phyloP scores from a whole-genome alignment of 2,888 invertebrate genomes.

The Acleris laterana region DNA sequence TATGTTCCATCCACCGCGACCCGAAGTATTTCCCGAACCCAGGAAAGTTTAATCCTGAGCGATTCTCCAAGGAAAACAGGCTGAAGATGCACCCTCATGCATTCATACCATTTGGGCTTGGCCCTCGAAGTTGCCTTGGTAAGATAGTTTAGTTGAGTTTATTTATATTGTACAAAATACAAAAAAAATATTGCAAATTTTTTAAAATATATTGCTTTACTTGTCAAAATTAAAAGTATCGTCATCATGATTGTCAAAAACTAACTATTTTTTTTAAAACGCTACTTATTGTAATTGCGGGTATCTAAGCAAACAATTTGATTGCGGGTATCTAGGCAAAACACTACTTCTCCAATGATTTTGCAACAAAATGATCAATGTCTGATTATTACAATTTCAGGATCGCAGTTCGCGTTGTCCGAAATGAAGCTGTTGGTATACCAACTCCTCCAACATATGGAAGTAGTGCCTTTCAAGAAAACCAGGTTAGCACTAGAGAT shows the following conservation, averaged over 20 bases:
- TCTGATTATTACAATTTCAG: not conserved
- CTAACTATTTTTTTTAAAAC: too few relatives aligned
- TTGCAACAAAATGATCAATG: too few relatives aligned
- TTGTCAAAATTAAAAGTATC: too few relatives aligned
- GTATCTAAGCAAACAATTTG: too few relatives aligned
- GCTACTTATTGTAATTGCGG: too few relatives aligned
- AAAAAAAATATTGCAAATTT: too few relatives aligned
- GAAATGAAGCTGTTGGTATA: slow-evolving; percentile 1
- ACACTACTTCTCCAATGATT: too few relatives aligned
- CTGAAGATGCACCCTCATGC: slow-evolving; percentile 52
- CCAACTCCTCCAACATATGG: not conserved
- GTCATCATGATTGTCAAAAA: too few relatives aligned
- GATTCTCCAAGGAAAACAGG: slow-evolving; percentile 58
- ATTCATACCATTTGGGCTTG: slow-evolving; percentile 61
- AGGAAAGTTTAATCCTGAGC: slow-evolving; percentile 60
- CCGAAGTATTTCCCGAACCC: slow-evolving; percentile 58
- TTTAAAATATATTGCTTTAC: too few relatives aligned
- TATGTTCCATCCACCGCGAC: slow-evolving; percentile 58
- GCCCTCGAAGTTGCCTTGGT: slow-evolving; percentile 67
- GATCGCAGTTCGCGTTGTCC: not conserved
- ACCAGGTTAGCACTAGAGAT: not conserved
- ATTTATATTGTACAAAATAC: too few relatives aligned
- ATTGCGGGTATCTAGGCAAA: too few relatives aligned
- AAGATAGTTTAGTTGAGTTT: slow-evolving; percentile 31
- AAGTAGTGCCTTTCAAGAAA: not conserved